Base-by-base conservation (phyloP, 2,797 vertebrate species). In the Sphenodon punctatus region DNA sequence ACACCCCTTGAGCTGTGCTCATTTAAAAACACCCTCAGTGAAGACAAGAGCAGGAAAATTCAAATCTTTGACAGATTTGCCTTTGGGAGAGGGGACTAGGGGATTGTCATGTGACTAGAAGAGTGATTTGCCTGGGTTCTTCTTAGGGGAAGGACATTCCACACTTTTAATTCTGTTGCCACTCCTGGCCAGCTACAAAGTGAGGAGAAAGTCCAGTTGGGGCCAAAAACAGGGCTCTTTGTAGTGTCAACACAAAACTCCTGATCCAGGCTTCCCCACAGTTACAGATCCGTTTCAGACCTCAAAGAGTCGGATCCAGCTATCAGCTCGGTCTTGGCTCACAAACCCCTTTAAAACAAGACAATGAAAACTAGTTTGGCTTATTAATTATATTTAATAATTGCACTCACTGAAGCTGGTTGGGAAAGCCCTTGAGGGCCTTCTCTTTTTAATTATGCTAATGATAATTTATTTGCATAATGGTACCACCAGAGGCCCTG, bases 391-490 rank as follows among this genome's bases (percentile, higher is more conserved):
- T n/a, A 71, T 8, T 15, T n/a, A 17, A 4, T 75, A 56, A 69
- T 51, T 82, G 46, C 60, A 25, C 1, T 36, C 15, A 0, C 22
- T 70, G 43, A 67, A 20, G 2, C 38, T 79, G 59, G 41, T 60
- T 86, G 66, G 45, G 61, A 83, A 76, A 86, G 55, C 75, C 53
- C 66, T 23, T 38, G 45, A 61, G 32, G n/a, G 74, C 84, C 86
- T 60, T 56, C 88, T 59, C 3, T 20, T 56, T 70, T 64, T 32
- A 64, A 56, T 70, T 67, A 0, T 2, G 1, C 75, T 74, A 51
- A n/a, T n/a, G n/a, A n/a, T 51, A 61, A 79, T 68, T 58, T 67
- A 70, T 45, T 67, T 38, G 10, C 25, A 27, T 14, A 14, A 32
- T 58, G 71, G 48, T 23, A 49, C 66, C 25, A 77, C 59, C 42